phyloP scores from a whole-genome alignment of 2,888 invertebrate genomes.

The Encarsia formosa region DNA sequence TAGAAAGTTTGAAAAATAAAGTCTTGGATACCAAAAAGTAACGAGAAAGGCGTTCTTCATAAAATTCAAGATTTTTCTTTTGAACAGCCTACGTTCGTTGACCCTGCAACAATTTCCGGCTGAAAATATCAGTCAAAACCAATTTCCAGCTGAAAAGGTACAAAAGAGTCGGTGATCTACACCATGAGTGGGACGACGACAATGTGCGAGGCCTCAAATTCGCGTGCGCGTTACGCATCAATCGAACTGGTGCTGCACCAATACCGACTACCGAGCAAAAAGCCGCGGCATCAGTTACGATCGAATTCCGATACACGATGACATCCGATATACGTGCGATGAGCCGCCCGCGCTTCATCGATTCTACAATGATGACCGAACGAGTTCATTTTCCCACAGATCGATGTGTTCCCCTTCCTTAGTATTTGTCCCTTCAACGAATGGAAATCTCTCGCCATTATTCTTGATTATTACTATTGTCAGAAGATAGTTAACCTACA shows the following conservation, averaged over 20 bases:
- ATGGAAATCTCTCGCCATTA: too few species aligned
- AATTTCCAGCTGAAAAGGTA: background rate
- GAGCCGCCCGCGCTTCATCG: background rate
- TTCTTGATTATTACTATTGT: too few species aligned
- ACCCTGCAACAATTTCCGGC: background rate
- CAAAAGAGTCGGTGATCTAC: background rate
- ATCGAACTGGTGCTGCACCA: background rate
- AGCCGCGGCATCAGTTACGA: conserved; percentile 27
- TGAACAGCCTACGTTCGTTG: background rate
- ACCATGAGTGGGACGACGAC: background rate
- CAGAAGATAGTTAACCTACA: too few species aligned
- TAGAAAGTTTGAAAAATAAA: too few species aligned
- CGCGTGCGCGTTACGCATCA: conserved; percentile 8
- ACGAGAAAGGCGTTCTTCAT: too few species aligned
- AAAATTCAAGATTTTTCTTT: too few species aligned
- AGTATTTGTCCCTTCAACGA: too few species aligned
- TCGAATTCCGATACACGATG: conserved; percentile 36
- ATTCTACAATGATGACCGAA: conserved; percentile 1
- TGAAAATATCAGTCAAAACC: conserved; percentile 19
- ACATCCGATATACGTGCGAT: conserved; percentile 28
- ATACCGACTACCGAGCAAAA: too few species aligned
- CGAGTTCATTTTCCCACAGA: conserved; percentile 2
- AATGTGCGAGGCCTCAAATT: conserved; percentile 1
- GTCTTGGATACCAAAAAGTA: too few species aligned
- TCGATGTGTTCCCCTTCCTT: background rate